These are phyloP conservation scores for Discoglossus pictus DNA, from an alignment of 2,797 vertebrate species.

Conservation along the genomic window DNA sequence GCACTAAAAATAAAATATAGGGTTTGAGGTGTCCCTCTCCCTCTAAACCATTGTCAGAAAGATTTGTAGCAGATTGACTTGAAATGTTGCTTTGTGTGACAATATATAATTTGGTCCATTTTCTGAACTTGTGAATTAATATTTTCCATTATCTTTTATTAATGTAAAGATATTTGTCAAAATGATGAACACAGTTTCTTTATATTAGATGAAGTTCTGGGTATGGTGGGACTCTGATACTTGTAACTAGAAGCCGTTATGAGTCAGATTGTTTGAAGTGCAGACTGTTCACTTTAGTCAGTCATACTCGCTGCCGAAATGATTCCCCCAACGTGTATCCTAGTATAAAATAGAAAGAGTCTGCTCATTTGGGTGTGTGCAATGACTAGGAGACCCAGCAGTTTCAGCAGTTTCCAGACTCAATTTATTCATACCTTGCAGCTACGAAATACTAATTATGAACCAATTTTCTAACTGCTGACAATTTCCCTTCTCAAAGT, in stretches of 20 bases:
- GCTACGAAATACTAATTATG: slow-evolving; percentile 36
- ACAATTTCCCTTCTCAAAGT: slow-evolving; percentile 12
- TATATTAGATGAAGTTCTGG: too few species aligned
- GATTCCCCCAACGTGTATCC: not conserved
- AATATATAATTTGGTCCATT: too few species aligned
- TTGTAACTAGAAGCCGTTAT: too few species aligned
- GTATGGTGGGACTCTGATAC: too few species aligned
- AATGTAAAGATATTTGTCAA: too few species aligned
- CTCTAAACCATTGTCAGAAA: too few species aligned
- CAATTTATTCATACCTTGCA: slow-evolving; percentile 23
- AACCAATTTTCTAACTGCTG: slow-evolving; percentile 39
- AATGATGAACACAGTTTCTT: too few species aligned
- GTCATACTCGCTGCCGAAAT: slow-evolving; percentile 6
- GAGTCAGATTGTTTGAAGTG: slow-evolving; percentile 27
- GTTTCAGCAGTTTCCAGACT: slow-evolving; percentile 43
- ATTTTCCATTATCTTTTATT: slow-evolving; percentile 43
- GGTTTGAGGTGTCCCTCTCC: too few species aligned
- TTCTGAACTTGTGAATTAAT: too few species aligned
- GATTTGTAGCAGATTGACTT: too few species aligned
- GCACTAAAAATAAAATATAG: too few species aligned
- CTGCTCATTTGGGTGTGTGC: slow-evolving; percentile 5
- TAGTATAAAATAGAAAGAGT: fast-evolving
- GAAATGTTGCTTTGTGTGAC: too few species aligned
- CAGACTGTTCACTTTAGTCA: slow-evolving; percentile 54
- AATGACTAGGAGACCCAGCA: slow-evolving; percentile 27